phyloP scores from a whole-genome alignment of 1,140 invertebrate species.

The Orchestia grillus region DNA sequence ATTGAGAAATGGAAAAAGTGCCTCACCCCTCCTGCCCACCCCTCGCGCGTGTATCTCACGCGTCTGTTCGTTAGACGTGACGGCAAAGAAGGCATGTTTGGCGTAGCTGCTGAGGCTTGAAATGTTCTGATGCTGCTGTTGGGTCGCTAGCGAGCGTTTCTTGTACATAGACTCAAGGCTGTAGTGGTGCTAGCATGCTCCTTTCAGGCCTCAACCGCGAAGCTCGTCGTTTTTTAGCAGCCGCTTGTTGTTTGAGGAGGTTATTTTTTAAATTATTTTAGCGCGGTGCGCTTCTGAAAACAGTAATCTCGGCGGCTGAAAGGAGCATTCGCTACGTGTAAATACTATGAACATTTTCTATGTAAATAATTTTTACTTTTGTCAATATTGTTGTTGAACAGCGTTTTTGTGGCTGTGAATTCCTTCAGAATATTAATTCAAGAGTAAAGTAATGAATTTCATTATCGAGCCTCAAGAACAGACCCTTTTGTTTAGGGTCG shows the following conservation, averaged over 20 bases:
- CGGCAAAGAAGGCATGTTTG: neutral
- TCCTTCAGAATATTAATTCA: constrained; percentile 55
- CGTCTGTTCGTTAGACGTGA: too few species aligned
- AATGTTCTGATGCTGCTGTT: neutral
- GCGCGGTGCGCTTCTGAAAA: neutral
- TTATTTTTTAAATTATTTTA: constrained; percentile 3
- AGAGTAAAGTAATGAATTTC: constrained; percentile 34
- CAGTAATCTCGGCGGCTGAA: neutral
- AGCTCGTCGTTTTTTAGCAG: constrained; percentile 8
- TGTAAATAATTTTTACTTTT: constrained; percentile 46
- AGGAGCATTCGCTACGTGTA: constrained; percentile 29
- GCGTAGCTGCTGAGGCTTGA: too few species aligned
- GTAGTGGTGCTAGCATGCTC: constrained; percentile 24
- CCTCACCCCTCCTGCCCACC: neutral
- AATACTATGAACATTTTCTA: constrained; percentile 56
- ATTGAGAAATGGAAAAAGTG: neutral
- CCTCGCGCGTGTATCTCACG: too few species aligned
- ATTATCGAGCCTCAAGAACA: neutral
- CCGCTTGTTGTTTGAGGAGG: neutral
- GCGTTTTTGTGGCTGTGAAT: constrained; percentile 51
- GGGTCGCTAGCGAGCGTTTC: constrained; percentile 13
- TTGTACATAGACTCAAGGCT: constrained; percentile 22
- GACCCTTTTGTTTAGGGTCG: neutral
- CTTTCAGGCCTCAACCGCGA: constrained; percentile 14
- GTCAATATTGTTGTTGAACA: constrained; percentile 53